Evolutionary conservation across 2,113 vertebrate genomes (phyloP).

Genomic region (Ammodytes marinus): DNA sequence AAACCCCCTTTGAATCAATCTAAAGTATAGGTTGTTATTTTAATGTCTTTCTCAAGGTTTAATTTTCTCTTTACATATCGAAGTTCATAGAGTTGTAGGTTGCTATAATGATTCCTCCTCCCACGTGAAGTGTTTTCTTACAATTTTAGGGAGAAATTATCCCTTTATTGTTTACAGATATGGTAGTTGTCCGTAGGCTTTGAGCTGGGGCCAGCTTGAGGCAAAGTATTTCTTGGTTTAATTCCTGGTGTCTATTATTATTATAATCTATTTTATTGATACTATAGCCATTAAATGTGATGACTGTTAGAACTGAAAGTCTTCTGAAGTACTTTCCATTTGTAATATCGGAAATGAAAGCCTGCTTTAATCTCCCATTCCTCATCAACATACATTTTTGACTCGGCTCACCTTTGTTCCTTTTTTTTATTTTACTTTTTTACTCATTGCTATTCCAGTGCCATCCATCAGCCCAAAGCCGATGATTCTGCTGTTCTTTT

Average conservation of each 20-base stretch:
- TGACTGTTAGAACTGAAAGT: constrained; percentile 6
- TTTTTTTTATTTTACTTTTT: constrained; percentile 23
- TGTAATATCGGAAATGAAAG: constrained; percentile 28
- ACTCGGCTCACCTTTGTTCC: constrained; percentile 53
- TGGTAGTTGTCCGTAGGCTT: background rate
- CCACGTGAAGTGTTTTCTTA: background rate
- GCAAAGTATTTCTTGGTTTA: constrained; percentile 14
- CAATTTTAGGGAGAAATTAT: background rate
- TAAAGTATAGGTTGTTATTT: background rate
- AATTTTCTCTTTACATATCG: background rate
- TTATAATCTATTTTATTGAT: constrained; percentile 41
- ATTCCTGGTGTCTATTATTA: constrained; percentile 20
- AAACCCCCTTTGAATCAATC: constrained; percentile 32
- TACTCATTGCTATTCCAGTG: constrained; percentile 61
- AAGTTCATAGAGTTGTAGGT: background rate
- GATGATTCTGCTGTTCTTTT: constrained; percentile 65
- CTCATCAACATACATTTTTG: constrained; percentile 54
- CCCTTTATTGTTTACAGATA: background rate
- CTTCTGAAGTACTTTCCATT: constrained; percentile 12
- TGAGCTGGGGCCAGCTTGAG: background rate
- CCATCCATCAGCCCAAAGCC: constrained; percentile 56
- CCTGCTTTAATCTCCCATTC: constrained; percentile 29
- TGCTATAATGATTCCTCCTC: background rate
- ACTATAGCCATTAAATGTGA: constrained; percentile 35
- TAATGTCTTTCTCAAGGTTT: background rate